A percentile compares a stretch with the other conserved stretches of the same genome.
These are phyloP conservation scores for Plemyria rubiginata DNA, from an alignment of 2,888 invertebrate genomes.

Conservation along the genomic window DNA sequence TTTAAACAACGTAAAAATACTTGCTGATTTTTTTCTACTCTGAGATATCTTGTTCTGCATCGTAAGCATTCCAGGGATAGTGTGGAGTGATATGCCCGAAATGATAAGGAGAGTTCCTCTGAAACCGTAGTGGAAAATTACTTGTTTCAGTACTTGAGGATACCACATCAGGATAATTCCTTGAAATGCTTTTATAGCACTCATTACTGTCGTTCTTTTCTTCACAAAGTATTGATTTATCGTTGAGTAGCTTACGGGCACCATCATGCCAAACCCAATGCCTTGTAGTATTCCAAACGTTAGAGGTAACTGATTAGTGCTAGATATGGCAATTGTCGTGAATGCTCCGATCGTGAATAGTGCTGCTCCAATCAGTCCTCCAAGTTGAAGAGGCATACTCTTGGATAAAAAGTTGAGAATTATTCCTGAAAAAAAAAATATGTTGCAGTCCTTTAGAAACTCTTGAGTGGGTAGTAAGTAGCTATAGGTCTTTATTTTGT, in stretches of 20 bases:
- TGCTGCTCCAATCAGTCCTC: constrained; percentile 84
- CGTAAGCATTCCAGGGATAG: constrained; percentile 84
- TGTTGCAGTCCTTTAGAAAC: too few relatives aligned
- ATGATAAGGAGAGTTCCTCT: constrained; percentile 86
- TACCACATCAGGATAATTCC: constrained; percentile 84
- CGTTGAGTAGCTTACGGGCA: constrained; percentile 86
- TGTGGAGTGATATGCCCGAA: constrained; percentile 85
- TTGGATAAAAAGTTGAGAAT: constrained; percentile 84
- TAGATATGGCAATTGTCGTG: constrained; percentile 80
- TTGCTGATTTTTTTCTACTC: constrained; percentile 64
- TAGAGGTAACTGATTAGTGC: constrained; percentile 82
- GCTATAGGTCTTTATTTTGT: too few relatives aligned
- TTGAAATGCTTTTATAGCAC: constrained; percentile 85
- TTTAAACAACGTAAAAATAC: constrained; percentile 60
- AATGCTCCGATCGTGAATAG: constrained; percentile 82
- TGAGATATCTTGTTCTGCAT: constrained; percentile 73
- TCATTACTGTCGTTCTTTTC: constrained; percentile 86
- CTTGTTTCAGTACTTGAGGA: constrained; percentile 81
- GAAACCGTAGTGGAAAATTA: constrained; percentile 84
- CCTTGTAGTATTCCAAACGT: constrained; percentile 85
- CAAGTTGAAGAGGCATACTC: constrained; percentile 78
- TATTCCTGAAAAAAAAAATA: constrained; percentile 78
- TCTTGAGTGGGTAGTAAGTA: too few relatives aligned
- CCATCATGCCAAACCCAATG: constrained; percentile 87
- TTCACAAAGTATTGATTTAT: constrained; percentile 86